Evolutionary conservation across 2,888 invertebrate genomes (phyloP).

Genomic region (Mythimna vitellina): DNA sequence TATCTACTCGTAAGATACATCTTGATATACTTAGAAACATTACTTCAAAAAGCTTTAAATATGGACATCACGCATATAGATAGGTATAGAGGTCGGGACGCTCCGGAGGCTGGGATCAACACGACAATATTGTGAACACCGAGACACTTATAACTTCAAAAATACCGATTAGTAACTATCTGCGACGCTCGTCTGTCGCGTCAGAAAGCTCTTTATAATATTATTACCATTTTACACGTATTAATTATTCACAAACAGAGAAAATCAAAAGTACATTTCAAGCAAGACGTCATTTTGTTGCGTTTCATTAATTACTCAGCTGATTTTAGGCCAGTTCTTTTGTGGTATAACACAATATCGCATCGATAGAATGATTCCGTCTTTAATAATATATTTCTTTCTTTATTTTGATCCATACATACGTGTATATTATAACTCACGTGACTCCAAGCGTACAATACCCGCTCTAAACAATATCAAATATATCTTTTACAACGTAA

Average conservation of each 20-base stretch:
- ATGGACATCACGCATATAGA: constrained; percentile 53
- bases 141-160: constrained; percentile 70
- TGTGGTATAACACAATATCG: constrained; percentile 28
- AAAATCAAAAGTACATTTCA: constrained; percentile 5
- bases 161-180: constrained; percentile 49
- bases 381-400: neutral
- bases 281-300: constrained; percentile 21
- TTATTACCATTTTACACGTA: constrained; percentile 43
- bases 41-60: constrained; percentile 63
- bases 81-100: constrained; percentile 14
- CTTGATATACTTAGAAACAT: constrained; percentile 52
- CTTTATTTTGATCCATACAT: constrained; percentile 5
- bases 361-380: constrained; percentile 24
- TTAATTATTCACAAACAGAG: constrained; percentile 13
- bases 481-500: constrained; percentile 38
- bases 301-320: constrained; percentile 36
- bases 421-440: constrained; percentile 10
- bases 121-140: constrained; percentile 68
- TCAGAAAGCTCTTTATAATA: constrained; percentile 55
- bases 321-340: constrained; percentile 60
- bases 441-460: constrained; percentile 10
- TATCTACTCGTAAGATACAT: constrained; percentile 49
- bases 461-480: constrained; percentile 41
- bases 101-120: constrained; percentile 25
- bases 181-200: constrained; percentile 20